Conservation (phyloP, 92 coral and sea anemone species). For the Umimayanthus chanpuru region DNA sequence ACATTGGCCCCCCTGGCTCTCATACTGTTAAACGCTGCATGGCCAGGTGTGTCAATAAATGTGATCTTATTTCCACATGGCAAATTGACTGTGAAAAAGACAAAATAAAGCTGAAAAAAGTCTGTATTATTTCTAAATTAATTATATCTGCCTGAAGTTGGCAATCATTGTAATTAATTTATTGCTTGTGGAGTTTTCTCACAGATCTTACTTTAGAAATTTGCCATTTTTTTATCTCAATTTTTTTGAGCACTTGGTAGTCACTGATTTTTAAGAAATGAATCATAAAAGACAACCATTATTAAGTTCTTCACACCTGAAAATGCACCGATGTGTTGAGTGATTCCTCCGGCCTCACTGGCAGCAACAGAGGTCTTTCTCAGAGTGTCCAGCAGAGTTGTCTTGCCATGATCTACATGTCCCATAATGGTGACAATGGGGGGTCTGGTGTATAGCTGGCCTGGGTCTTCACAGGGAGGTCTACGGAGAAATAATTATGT, state of each 20-base stretch:
- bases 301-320: slow-evolving; percentile 60
- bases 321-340: slow-evolving; percentile 99
- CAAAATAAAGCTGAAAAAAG: background rate
- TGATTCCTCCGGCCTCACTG: slow-evolving; percentile 95
- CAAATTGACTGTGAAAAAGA: slow-evolving; percentile 60
- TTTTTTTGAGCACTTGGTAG: too few species aligned
- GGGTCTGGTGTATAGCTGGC: slow-evolving; percentile 60
- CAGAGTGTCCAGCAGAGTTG: slow-evolving; percentile 84
- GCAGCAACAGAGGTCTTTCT: slow-evolving; percentile 92
- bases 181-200: too few species aligned
- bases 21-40: slow-evolving; percentile 98
- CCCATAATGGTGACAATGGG: slow-evolving; percentile 99
- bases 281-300: slow-evolving; percentile 11
- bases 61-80: slow-evolving; percentile 79
- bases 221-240: too few species aligned
- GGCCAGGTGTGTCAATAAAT: slow-evolving; percentile 98
- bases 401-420: slow-evolving; percentile 98
- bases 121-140: background rate
- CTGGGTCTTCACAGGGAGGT: slow-evolving; percentile 40
- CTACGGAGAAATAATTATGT: slow-evolving; percentile 20
- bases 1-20: slow-evolving; percentile 97
- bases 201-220: too few species aligned
- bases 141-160: background rate
- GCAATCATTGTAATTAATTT: too few species aligned
- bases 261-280: background rate